Percentiles rank a stretch among this genome's conserved stretches.
Evolutionary conservation across 1,140 invertebrate genomes (phyloP).

Genomic region (Procambarus virginalis): DNA sequence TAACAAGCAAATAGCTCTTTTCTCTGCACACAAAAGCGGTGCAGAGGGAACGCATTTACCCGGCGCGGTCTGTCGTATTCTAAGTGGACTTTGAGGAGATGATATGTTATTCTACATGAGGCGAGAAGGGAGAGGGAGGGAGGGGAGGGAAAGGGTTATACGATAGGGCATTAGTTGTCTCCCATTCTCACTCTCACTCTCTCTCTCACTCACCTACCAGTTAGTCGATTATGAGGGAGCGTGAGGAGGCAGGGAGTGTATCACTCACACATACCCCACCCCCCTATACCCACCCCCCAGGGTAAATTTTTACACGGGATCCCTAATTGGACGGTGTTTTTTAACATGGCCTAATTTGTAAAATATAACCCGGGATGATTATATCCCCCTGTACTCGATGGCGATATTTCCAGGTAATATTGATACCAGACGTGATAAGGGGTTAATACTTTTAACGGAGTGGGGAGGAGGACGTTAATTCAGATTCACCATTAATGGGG

Average conservation of each 20-base stretch:
- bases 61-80: slow-evolving; percentile 62
- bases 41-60: slow-evolving; percentile 65
- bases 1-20: slow-evolving; percentile 71
- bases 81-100: slow-evolving; percentile 69
- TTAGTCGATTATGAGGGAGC: neutral
- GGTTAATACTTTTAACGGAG: slow-evolving; percentile 10
- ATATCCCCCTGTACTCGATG: neutral
- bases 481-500: too few species aligned
- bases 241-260: neutral
- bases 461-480: neutral
- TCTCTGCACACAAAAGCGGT: slow-evolving; percentile 69
- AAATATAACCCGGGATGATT: slow-evolving; percentile 25
- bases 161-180: neutral
- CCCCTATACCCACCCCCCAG: neutral
- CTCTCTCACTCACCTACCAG: neutral
- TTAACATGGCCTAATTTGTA: slow-evolving; percentile 46
- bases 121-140: slow-evolving; percentile 1
- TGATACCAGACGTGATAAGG: slow-evolving; percentile 23
- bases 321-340: slow-evolving; percentile 8
- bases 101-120: slow-evolving; percentile 70
- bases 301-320: neutral
- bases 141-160: slow-evolving; percentile 8
- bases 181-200: neutral
- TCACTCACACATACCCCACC: neutral
- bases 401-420: slow-evolving; percentile 38